These are phyloP conservation scores for Priocnemis perturbator DNA, from an alignment of 2,888 invertebrate genomes.

Conservation along the genomic window DNA sequence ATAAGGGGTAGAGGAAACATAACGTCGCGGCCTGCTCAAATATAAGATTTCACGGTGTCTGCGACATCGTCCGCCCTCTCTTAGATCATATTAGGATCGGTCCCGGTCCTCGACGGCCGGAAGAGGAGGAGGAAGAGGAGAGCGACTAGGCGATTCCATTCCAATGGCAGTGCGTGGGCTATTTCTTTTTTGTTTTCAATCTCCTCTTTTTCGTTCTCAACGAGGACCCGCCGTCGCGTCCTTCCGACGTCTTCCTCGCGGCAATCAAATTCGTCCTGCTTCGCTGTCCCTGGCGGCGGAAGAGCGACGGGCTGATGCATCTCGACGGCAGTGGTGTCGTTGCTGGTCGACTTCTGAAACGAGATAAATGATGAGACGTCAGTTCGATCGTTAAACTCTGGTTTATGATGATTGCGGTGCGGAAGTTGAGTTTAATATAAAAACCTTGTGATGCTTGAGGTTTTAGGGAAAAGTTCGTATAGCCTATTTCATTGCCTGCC, in stretches of 20 bases:
- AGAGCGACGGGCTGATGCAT: constrained; percentile 21
- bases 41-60: too few species aligned
- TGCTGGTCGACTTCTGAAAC: constrained; percentile 44
- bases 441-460: too few species aligned
- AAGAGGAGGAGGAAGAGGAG: constrained; percentile 30
- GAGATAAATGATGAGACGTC: neutral
- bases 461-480: too few species aligned
- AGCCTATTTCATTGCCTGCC: too few species aligned
- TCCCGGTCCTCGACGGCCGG: too few species aligned
- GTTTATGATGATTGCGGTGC: too few species aligned
- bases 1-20: too few species aligned
- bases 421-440: too few species aligned
- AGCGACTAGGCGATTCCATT: constrained; percentile 51
- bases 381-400: too few species aligned
- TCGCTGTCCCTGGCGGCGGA: constrained; percentile 21
- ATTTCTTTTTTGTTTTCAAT: constrained; percentile 29
- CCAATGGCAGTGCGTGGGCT: constrained; percentile 49
- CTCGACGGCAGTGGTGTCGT: constrained; percentile 35
- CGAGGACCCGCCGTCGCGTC: constrained; percentile 34
- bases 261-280: neutral
- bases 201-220: constrained; percentile 25
- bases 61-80: too few species aligned
- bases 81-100: too few species aligned
- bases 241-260: neutral
- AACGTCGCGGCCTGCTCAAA: too few species aligned